Conservation (phyloP, 2,797 vertebrate genomes). For the Crypturellus tataupa region DNA sequence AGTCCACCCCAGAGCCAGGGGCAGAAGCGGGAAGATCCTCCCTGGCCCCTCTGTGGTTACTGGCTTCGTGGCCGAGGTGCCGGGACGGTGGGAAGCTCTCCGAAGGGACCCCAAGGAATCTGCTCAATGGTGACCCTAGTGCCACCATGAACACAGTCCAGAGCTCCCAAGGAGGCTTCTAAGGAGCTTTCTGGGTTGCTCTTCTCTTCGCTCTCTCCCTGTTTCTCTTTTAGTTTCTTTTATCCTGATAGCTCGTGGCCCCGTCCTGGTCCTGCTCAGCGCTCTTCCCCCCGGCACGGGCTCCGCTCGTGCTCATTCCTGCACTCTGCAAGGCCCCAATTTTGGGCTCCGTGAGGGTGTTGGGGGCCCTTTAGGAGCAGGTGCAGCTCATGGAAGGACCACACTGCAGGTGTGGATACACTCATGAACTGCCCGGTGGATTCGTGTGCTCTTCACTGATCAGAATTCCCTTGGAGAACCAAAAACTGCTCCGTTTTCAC, state of each 20-base stretch:
- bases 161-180: too few relatives aligned
- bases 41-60: neutral
- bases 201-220: neutral
- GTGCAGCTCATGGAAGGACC: neutral
- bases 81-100: neutral
- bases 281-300: neutral
- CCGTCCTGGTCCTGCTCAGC: accelerated
- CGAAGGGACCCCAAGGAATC: neutral
- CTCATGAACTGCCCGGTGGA: too few relatives aligned
- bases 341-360: neutral
- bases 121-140: neutral
- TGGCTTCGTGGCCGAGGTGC: accelerated
- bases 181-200: accelerated
- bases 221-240: neutral
- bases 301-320: neutral
- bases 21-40: neutral
- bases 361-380: neutral
- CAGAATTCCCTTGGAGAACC: too few relatives aligned
- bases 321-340: accelerated
- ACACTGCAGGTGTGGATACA: too few relatives aligned
- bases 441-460: too few relatives aligned
- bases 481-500: too few relatives aligned
- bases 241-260: neutral
- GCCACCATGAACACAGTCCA: too few relatives aligned
- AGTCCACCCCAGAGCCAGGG: neutral